Evolutionary conservation across 2,113 vertebrate genomes (phyloP).

Genomic region (Carlito syrichta): DNA sequence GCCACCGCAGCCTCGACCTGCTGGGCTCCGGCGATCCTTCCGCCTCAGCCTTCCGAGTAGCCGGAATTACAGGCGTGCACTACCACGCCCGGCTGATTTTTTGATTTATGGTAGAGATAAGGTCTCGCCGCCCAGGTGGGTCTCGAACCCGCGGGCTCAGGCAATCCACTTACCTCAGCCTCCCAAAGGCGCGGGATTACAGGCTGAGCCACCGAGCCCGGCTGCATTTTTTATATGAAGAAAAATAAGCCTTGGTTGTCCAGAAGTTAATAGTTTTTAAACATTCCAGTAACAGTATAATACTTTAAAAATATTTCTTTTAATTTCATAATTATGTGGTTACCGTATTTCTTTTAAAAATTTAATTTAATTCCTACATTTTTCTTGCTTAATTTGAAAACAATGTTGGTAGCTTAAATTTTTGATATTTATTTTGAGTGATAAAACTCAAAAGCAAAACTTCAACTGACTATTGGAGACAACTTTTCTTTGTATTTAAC

Average conservation of each 20-base stretch:
- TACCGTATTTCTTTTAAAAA: neutral
- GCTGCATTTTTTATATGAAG: neutral
- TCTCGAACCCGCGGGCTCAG: too few relatives aligned
- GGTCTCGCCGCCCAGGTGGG: too few relatives aligned
- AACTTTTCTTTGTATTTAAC: neutral
- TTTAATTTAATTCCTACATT: neutral
- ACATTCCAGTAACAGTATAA: neutral
- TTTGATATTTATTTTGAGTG: neutral
- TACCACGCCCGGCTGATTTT: too few relatives aligned
- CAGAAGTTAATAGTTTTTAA: neutral
- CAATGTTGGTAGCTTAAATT: neutral
- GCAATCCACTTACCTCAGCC: too few relatives aligned
- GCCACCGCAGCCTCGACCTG: too few relatives aligned
- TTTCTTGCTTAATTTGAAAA: neutral
- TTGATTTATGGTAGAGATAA: too few relatives aligned
- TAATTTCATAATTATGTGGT: neutral
- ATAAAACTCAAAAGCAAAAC: neutral
- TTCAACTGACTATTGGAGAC: neutral
- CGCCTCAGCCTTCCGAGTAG: too few relatives aligned
- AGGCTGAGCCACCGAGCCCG: too few relatives aligned
- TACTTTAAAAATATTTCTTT: neutral
- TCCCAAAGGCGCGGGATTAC: too few relatives aligned
- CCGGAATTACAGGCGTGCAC: too few relatives aligned
- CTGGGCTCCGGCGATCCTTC: too few relatives aligned
- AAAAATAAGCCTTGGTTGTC: neutral